Evolutionary conservation across 2,797 vertebrate species (phyloP).

Genomic region (Otolemur crassicaudatus): DNA sequence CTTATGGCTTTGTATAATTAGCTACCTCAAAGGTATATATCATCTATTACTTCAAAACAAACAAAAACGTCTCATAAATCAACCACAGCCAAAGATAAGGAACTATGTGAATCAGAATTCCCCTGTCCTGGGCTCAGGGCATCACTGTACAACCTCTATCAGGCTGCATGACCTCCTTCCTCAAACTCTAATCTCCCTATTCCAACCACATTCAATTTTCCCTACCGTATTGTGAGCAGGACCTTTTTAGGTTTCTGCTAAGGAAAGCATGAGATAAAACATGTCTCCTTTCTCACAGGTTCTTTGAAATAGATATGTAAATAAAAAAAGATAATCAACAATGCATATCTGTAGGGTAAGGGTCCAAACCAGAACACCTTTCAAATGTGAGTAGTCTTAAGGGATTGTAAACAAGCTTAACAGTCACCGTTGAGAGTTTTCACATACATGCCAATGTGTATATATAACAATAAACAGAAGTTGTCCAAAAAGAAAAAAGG

Average conservation of each 20-base stretch:
- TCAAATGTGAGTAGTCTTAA: not conserved
- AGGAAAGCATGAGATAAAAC: not conserved
- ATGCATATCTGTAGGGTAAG: conserved; percentile 20
- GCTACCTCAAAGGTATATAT: conserved; percentile 14
- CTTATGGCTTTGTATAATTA: conserved; percentile 44
- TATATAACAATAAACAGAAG: conserved; percentile 52
- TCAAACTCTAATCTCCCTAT: conserved; percentile 2
- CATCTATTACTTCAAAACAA: conserved; percentile 44
- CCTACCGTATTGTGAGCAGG: conserved; percentile 20
- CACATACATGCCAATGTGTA: conserved; percentile 7
- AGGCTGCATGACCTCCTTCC: not conserved
- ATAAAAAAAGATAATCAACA: conserved; percentile 56
- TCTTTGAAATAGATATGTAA: conserved; percentile 47
- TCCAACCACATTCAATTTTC: conserved; percentile 42
- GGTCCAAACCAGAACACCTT: conserved; percentile 5
- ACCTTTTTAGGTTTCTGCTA: not conserved
- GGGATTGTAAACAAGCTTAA: conserved; percentile 23
- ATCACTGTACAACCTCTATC: not conserved
- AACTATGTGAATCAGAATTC: not conserved
- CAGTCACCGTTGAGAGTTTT: conserved; percentile 50
- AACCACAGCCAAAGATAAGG: not conserved
- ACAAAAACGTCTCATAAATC: conserved; percentile 20
- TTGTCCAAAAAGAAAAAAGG: not conserved
- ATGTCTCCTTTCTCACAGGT: not conserved
- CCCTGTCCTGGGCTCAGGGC: not conserved